Percentiles rank a stretch among this genome's conserved stretches.
Conservation (phyloP, 2,797 vertebrate species). For the Trachurus trachurus region DNA sequence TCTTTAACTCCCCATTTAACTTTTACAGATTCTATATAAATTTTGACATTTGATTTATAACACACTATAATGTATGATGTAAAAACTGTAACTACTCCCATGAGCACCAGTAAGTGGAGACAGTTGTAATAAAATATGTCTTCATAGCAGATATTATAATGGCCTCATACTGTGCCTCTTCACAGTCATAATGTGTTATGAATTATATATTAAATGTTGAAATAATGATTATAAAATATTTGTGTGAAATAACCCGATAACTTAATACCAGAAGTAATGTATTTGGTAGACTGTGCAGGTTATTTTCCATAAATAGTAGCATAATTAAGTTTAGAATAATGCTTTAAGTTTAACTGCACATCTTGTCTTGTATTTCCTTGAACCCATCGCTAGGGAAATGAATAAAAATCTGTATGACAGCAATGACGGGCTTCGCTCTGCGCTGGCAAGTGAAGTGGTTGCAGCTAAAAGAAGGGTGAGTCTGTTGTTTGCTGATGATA, state of each 20-base stretch:
- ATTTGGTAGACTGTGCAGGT: no score
- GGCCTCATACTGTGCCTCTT: not conserved
- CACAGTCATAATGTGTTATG: not conserved
- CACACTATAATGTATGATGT: not conserved
- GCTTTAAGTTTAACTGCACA: no score
- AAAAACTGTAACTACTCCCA: not conserved
- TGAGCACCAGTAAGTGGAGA: not conserved
- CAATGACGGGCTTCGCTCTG: slow-evolving; percentile 82
- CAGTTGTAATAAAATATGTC: not conserved
- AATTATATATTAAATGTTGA: not conserved
- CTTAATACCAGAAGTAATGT: not conserved
- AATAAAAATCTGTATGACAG: slow-evolving; percentile 87
- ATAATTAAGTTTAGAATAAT: not conserved
- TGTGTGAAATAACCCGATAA: not conserved
- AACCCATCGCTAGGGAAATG: slow-evolving; percentile 68
- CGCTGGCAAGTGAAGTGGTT: slow-evolving; percentile 59
- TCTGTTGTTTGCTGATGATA: slow-evolving; percentile 25
- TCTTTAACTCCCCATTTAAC: not conserved
- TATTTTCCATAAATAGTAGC: not conserved
- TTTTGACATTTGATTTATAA: not conserved
- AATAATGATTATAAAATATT: slow-evolving; percentile 1
- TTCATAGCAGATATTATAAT: no score
- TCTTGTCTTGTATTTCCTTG: slow-evolving; percentile 27
- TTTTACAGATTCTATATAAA: not conserved
- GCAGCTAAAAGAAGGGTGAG: slow-evolving; percentile 76